These are phyloP conservation scores for Poeciliopsis turneri DNA, from an alignment of 2,797 vertebrate genomes.

Conservation along the genomic window DNA sequence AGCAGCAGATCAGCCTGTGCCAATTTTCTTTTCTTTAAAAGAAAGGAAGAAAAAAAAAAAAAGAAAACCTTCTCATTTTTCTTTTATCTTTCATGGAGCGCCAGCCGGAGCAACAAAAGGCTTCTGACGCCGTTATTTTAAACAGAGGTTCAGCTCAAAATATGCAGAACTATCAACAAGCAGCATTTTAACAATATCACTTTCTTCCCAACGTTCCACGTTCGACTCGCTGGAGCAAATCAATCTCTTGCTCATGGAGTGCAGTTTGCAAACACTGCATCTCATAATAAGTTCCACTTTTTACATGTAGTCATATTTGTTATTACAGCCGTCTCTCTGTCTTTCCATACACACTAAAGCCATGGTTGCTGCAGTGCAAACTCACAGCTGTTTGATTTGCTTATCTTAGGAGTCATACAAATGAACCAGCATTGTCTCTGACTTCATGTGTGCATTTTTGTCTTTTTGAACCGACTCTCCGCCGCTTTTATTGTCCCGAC, in stretches of 20 bases:
- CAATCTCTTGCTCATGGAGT: background rate
- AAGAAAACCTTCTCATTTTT: background rate
- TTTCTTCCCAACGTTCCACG: background rate
- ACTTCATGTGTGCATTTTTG: background rate
- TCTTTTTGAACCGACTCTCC: conserved; percentile 29
- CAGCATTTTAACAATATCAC: conserved; percentile 3
- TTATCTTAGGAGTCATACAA: conserved; percentile 37
- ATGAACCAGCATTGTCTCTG: conserved; percentile 9
- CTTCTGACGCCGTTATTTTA: background rate
- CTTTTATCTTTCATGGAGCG: conserved; percentile 1
- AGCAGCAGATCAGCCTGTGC: conserved; percentile 6
- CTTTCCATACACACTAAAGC: background rate
- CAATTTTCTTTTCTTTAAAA: conserved; percentile 16
- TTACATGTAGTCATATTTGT: background rate
- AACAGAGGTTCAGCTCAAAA: background rate
- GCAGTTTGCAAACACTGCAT: conserved; percentile 2
- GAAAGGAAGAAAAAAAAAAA: too few relatives aligned
- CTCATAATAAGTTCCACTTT: conserved; percentile 10
- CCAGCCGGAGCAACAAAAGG: conserved; percentile 9
- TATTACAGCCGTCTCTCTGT: background rate
- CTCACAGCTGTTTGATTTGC: conserved; percentile 16
- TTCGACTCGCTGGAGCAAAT: conserved; percentile 1
- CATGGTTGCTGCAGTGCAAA: background rate
- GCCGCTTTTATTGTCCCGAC: conserved; percentile 50
- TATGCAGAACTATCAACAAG: conserved; percentile 25